phyloP scores from a whole-genome alignment of 2,888 invertebrate genomes.

The Parnassius smintheus region DNA sequence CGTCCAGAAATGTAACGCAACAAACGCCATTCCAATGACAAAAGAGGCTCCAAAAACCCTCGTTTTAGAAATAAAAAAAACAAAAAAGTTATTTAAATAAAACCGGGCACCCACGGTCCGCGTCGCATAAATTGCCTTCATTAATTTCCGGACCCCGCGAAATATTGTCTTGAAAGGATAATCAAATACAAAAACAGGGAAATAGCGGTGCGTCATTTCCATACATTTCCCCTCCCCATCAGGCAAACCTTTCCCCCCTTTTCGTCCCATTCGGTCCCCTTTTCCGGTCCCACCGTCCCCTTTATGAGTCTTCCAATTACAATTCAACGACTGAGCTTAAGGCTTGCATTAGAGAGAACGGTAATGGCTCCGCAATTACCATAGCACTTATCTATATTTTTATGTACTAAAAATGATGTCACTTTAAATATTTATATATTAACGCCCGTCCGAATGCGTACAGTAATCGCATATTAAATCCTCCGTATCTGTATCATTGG shows the following conservation, averaged over 20 bases:
- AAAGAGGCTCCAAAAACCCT: constrained; percentile 69
- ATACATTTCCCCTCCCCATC: constrained; percentile 62
- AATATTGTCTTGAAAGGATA: constrained; percentile 82
- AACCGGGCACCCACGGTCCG: constrained; percentile 65
- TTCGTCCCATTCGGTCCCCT: constrained; percentile 59
- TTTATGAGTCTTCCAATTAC: constrained; percentile 78
- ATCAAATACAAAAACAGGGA: constrained; percentile 81
- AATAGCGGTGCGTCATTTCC: constrained; percentile 81
- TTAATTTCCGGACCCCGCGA: constrained; percentile 79
- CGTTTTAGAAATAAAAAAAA: constrained; percentile 48
- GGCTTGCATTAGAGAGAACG: constrained; percentile 62
- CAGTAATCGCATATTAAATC: too few relatives aligned
- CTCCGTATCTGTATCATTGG: too few relatives aligned
- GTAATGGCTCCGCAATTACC: constrained; percentile 47
- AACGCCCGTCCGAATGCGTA: too few relatives aligned
- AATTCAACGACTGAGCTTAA: constrained; percentile 71
- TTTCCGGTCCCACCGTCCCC: constrained; percentile 70
- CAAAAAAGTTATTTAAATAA: constrained; percentile 74
- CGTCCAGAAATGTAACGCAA: constrained; percentile 52
- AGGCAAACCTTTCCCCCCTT: constrained; percentile 54
- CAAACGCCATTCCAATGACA: constrained; percentile 68
- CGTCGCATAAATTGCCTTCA: constrained; percentile 81
- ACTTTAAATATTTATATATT: too few relatives aligned
- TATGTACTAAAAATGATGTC: constrained; percentile 7
- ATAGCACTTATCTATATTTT: constrained; percentile 31